Evolutionary conservation across 2,797 vertebrate species (phyloP), one percentile per base, ranked within the genome.

Genomic region (Gallirallus australis): DNA sequence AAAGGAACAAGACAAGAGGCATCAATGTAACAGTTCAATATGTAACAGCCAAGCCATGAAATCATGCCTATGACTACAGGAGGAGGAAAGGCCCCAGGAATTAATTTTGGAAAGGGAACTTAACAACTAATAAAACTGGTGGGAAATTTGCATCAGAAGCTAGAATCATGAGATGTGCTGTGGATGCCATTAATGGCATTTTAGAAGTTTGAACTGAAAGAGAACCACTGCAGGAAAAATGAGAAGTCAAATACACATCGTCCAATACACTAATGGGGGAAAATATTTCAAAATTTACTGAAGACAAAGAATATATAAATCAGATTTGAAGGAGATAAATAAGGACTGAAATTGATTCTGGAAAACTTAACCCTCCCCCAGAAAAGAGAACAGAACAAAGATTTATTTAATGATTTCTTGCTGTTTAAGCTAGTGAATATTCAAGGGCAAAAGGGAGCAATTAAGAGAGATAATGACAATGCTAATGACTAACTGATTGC

Each of bases 381-480:
- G 7, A 45, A 72, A 75, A 64, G 37, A 33, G 30, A 72, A 60
- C 23, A 56, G 57, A 93, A 64, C 25, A 53, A 18, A 72, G 50
- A 89, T 61, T 77, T 90, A 86, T 84, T 89, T 71, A 83, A 88
- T 39, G 21, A 21, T 85, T 91, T 83, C n/a, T 77, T 83, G 10
- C 82, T 82, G 48, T 78, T 75, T 86, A 82, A 93, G 27, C 47
- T 56, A 66, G 56, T 70, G 45, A 77, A 77, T 64, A 82, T 63
- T 87, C 53, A 61, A 77, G 57, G 31, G 2, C 45, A 91, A 82
- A 94, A 93, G 30, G 63, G n/a, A 82, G 30, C 60, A 92, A 71
- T 80, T 91, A 70, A 89, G 39, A 75, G 35, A 85, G 60, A 80
- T 19, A 71, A 90, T 50, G 61, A 61, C 70, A 90, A 42, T 50